Conservation (phyloP, 2,113 vertebrate species). For the Capreolus pygargus region DNA sequence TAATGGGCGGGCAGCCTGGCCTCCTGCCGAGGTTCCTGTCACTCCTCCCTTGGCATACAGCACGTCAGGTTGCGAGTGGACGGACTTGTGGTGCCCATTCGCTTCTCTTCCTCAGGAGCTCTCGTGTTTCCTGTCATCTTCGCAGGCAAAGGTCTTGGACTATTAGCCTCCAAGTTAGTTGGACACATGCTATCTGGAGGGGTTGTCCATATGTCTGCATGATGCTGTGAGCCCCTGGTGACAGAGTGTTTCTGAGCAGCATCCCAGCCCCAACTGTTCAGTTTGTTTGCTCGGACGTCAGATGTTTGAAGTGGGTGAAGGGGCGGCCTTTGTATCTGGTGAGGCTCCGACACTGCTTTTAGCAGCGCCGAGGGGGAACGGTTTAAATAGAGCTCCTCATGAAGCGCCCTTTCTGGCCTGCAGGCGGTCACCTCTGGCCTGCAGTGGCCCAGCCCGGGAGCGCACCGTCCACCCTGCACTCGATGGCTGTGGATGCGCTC, state of each 20-base stretch:
- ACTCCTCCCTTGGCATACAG: rapidly evolving
- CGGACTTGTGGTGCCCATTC: background rate
- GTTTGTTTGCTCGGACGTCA: background rate
- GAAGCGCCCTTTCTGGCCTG: rapidly evolving
- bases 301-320: background rate
- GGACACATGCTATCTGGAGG: background rate
- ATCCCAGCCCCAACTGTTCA: rapidly evolving
- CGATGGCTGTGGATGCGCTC: background rate
- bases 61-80: background rate
- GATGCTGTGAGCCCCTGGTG: background rate
- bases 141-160: background rate
- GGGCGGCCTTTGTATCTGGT: background rate
- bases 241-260: background rate
- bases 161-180: rapidly evolving
- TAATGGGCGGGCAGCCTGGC: background rate
- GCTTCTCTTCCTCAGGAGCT: background rate
- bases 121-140: background rate
- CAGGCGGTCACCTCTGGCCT: background rate
- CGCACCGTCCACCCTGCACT: too few species aligned
- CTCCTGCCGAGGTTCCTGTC: background rate
- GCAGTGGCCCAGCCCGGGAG: background rate
- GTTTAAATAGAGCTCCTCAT: background rate
- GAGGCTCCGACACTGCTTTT: background rate
- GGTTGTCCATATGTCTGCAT: background rate
- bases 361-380: background rate